A percentile compares a stretch with the other conserved stretches of the same genome.
phyloP scores from a whole-genome alignment of 2,888 invertebrate genomes.

The Drosophila hamatofila region DNA sequence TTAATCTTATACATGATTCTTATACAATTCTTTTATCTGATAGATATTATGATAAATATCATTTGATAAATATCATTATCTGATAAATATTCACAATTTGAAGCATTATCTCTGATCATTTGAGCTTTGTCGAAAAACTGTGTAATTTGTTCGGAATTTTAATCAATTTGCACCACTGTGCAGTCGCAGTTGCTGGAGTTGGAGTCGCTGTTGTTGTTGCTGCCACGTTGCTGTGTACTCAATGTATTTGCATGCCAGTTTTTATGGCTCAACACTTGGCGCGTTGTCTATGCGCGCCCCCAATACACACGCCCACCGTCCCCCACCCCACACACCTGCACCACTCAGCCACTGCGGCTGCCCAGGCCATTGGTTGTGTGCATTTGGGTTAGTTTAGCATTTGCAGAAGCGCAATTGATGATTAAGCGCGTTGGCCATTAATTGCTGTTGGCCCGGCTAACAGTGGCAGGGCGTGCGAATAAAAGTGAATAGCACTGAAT shows the following conservation, averaged over 20 bases:
- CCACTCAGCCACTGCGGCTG: too few relatives aligned
- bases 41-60: too few relatives aligned
- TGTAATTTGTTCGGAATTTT: not conserved
- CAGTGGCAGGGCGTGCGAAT: constrained; percentile 4
- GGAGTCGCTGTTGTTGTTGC: not conserved
- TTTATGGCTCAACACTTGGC: constrained; percentile 58
- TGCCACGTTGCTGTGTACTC: constrained; percentile 28
- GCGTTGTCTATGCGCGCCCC: constrained; percentile 41
- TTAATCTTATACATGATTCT: too few relatives aligned
- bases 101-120: too few relatives aligned
- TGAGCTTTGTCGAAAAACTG: too few relatives aligned
- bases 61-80: too few relatives aligned
- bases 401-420: constrained; percentile 58
- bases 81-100: too few relatives aligned
- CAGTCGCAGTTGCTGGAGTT: constrained; percentile 10
- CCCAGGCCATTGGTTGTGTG: constrained; percentile 23
- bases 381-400: constrained; percentile 46
- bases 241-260: constrained; percentile 57
- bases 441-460: constrained; percentile 38
- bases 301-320: too few relatives aligned
- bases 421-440: constrained; percentile 60
- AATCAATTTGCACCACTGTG: constrained; percentile 34
- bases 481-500: constrained; percentile 21
- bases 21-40: too few relatives aligned
- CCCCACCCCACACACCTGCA: too few relatives aligned